Conservation (phyloP, 2,113 vertebrate species). For the Amphilophus citrinellus region DNA sequence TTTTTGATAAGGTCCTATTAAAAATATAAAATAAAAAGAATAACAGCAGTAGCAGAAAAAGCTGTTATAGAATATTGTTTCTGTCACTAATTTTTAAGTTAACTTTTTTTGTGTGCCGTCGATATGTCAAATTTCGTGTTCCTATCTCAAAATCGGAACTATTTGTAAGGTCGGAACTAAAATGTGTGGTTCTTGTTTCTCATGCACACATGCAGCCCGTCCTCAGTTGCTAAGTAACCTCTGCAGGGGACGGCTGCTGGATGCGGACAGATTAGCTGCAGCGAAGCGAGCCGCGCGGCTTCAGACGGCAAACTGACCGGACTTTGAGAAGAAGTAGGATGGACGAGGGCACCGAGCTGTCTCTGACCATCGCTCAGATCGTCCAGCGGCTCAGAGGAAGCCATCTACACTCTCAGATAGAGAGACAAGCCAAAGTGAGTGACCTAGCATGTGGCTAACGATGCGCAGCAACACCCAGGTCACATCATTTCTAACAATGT, state of each 20-base stretch:
- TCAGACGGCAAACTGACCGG: not conserved
- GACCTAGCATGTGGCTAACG: conserved; percentile 64
- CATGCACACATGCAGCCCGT: not conserved
- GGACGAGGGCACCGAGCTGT: conserved; percentile 87
- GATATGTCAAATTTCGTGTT: too few relatives aligned
- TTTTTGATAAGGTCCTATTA: too few relatives aligned
- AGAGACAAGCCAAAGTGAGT: conserved; percentile 94
- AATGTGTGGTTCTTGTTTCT: conserved; percentile 52
- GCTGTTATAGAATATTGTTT: too few relatives aligned
- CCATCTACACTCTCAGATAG: conserved; percentile 91
- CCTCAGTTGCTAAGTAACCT: conserved; percentile 76
- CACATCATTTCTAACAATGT: not conserved
- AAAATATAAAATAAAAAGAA: not conserved
- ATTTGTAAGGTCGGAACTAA: conserved; percentile 66
- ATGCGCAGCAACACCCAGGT: not conserved
- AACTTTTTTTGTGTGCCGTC: too few relatives aligned
- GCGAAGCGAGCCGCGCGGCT: not conserved
- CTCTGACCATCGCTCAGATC: conserved; percentile 88
- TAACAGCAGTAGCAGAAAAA: not conserved
- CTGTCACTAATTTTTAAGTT: too few relatives aligned
- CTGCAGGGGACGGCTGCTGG: conserved; percentile 23
- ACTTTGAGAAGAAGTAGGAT: conserved; percentile 63
- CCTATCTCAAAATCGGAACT: too few relatives aligned
- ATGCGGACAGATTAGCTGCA: conserved; percentile 14
- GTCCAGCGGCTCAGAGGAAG: conserved; percentile 90